Conservation (phyloP, 2,888 invertebrate genomes). For the Tillus elongatus region DNA sequence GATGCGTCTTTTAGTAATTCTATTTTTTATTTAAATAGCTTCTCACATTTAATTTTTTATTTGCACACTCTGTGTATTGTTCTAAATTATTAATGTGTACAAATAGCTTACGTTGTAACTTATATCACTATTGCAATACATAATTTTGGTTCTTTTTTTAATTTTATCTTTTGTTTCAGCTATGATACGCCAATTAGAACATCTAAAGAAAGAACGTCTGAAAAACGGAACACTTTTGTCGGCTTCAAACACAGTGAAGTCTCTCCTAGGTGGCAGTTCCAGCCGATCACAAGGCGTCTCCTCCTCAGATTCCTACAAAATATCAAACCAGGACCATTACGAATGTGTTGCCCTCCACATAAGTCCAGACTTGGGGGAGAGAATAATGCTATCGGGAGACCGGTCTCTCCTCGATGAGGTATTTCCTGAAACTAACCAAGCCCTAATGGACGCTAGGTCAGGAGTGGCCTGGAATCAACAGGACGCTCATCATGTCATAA, state of each 20-base stretch:
- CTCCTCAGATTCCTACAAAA: too few species aligned
- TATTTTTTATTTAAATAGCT: too few species aligned
- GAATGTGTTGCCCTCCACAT: constrained; percentile 75
- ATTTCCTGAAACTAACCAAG: constrained; percentile 68
- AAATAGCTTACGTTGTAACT: too few species aligned
- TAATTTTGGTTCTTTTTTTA: too few species aligned
- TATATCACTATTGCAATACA: too few species aligned
- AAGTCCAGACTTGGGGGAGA: constrained; percentile 70
- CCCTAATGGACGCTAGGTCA: constrained; percentile 68
- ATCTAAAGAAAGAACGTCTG: constrained; percentile 60
- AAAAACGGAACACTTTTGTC: constrained; percentile 44
- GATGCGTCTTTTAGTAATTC: too few species aligned
- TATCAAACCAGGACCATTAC: constrained; percentile 45
- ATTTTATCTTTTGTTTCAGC: constrained; percentile 43
- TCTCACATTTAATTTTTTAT: too few species aligned
- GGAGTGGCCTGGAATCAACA: constrained; percentile 71
- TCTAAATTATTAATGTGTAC: too few species aligned
- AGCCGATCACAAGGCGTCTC: constrained; percentile 27
- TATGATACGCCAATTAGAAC: constrained; percentile 64
- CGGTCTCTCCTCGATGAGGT: constrained; percentile 66
- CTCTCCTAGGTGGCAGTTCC: constrained; percentile 17
- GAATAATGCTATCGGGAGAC: constrained; percentile 75
- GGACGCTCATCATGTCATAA: constrained; percentile 72
- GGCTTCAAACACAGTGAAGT: constrained; percentile 16
- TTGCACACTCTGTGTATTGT: too few species aligned